Evolutionary conservation across 2,113 vertebrate genomes (phyloP).

Genomic region (Aix galericulata): DNA sequence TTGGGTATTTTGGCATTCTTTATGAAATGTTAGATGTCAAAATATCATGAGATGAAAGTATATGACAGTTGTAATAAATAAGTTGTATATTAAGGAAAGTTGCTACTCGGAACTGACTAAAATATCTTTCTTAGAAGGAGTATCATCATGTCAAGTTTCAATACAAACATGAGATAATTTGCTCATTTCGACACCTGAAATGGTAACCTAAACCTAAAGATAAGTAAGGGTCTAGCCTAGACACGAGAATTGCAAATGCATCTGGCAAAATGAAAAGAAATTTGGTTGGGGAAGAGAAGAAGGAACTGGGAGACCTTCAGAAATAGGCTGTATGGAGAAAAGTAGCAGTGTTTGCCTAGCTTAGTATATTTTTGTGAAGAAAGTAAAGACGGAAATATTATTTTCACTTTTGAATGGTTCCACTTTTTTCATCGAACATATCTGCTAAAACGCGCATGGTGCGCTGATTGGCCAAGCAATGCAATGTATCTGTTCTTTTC

Average conservation of each 20-base stretch:
- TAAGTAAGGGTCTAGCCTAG: constrained; percentile 12
- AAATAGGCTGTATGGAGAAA: not conserved
- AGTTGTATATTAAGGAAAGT: constrained; percentile 3
- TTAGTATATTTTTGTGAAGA: not conserved
- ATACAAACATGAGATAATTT: constrained; percentile 41
- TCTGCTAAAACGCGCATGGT: not conserved
- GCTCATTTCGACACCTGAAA: constrained; percentile 12
- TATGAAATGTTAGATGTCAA: constrained; percentile 49
- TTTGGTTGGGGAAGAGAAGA: not conserved
- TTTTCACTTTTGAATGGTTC: not conserved
- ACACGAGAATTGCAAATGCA: not conserved
- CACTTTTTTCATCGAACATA: not conserved
- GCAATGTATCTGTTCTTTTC: fast-evolving
- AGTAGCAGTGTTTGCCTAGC: not conserved
- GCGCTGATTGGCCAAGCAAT: fast-evolving
- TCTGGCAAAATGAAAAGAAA: not conserved
- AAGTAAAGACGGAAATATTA: not conserved
- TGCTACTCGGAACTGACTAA: constrained; percentile 44
- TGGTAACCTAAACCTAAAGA: not conserved
- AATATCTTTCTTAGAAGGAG: constrained; percentile 26
- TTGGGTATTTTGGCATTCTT: constrained; percentile 48
- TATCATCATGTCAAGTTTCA: constrained; percentile 36
- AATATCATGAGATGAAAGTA: constrained; percentile 53
- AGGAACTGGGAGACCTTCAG: not conserved
- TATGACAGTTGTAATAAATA: constrained; percentile 44